Evolutionary conservation across 1,140 invertebrate genomes (phyloP), one percentile per base, ranked within the genome.

Genomic region (Thrips palmi): DNA sequence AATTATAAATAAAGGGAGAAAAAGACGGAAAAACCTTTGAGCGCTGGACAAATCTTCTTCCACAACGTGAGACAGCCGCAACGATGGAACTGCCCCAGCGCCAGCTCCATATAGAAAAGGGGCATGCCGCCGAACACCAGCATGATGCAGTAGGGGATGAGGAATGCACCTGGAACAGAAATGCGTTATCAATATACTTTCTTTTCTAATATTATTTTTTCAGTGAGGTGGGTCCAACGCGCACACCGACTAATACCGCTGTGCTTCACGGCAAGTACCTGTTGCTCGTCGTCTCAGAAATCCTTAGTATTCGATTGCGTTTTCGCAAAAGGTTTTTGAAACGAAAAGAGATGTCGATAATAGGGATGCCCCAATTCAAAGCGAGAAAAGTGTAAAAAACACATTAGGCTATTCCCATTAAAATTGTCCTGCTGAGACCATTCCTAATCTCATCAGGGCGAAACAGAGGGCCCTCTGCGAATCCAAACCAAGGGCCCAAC

Each of bases 41-140:
- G 71, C 21, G 92, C 80, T 0, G 93, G 93, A 59, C 91, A 96
- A 48, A 97, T 88, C 47, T 83, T 70, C 45, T 81, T 83, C 86
- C 93, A 93, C 32, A 92, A 77, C n/a, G 83, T 85, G 18, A 92
- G 65, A 50, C 87, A 91, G 15, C 88, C 87, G 50, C 81, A 84
- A 12, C 83, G 71, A 59, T 91, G 84, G 62, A 86, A 89, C 54
- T 91, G 89, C 11, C 89, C 89, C 36, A 94, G 59, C 2, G 88
- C 84, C 45, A 93, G 54, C 58, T 94, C 89, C 80, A 94, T 81
- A 57, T 89, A 92, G 59, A 93, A 94, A 15, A 96, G 64, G 1
- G 89, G 89, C 8, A 94, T 66, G 6, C 89, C 89, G 4, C 85
- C 86, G 47, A 93, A 80, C 29, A 91, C 62, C 50, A 93, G 61